Conservation (phyloP, 1,140 invertebrate species). For the Parasteatoda tepidariorum region DNA sequence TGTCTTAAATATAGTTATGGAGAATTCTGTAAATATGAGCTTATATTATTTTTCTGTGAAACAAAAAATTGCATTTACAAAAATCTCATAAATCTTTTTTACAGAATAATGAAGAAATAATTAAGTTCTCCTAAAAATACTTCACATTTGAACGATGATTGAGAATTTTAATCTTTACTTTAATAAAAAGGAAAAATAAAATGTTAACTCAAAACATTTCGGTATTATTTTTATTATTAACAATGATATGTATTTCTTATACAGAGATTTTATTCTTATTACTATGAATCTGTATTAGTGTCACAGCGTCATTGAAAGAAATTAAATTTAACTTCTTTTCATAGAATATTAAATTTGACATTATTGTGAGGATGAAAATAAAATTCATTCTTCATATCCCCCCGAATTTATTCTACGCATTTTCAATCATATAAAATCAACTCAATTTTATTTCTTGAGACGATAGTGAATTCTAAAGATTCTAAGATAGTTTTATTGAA, state of each 20-base stretch:
- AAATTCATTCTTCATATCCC: background rate
- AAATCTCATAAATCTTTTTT: no score
- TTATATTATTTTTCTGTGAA: no score
- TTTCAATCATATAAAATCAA: background rate
- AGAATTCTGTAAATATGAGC: no score
- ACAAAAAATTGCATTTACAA: no score
- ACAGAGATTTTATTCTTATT: constrained; percentile 8
- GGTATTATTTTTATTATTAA: background rate
- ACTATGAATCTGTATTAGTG: constrained; percentile 17
- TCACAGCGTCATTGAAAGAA: background rate
- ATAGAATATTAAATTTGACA: background rate
- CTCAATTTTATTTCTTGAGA: background rate
- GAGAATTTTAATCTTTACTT: no score
- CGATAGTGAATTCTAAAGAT: background rate
- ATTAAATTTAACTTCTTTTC: constrained; percentile 29
- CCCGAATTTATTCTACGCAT: background rate
- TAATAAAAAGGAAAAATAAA: no score
- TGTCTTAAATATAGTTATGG: no score
- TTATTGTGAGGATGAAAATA: background rate
- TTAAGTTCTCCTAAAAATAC: no score
- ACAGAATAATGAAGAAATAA: no score
- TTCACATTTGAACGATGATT: no score
- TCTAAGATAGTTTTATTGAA: background rate
- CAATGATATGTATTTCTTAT: background rate
- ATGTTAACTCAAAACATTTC: no score